Conservation (phyloP, 1,140 invertebrate species). For the Anoplophora glabripennis region DNA sequence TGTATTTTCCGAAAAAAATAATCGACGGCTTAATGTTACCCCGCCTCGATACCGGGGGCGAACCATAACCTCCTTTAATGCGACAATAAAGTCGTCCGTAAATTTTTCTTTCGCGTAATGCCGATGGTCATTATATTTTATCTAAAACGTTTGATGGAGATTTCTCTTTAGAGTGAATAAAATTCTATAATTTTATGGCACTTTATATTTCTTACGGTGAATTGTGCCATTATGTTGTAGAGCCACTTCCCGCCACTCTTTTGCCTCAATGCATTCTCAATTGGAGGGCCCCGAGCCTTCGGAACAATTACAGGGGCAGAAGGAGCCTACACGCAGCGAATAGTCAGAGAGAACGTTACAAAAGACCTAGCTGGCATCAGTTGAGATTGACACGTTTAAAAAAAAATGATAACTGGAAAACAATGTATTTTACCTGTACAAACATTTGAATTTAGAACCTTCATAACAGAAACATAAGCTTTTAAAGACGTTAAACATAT, state of each 20-base stretch:
- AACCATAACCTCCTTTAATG: constrained; percentile 34
- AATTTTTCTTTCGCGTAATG: constrained; percentile 35
- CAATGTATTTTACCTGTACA: too few relatives aligned
- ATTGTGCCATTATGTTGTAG: constrained; percentile 42
- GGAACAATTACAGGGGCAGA: constrained; percentile 26
- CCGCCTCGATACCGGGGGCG: background rate
- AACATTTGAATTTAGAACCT: too few relatives aligned
- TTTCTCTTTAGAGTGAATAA: constrained; percentile 41
- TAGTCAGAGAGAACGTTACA: too few relatives aligned
- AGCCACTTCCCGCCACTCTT: constrained; percentile 32
- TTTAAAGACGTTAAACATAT: too few relatives aligned
- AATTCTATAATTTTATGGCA: constrained; percentile 47
- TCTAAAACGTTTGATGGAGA: constrained; percentile 42
- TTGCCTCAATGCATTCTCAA: constrained; percentile 23
- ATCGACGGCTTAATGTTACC: too few relatives aligned
- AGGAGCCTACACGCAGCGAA: too few relatives aligned
- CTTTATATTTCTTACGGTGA: constrained; percentile 43
- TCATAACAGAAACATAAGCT: too few relatives aligned
- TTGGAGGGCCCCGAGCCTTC: constrained; percentile 16
- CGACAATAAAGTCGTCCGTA: constrained; percentile 30
- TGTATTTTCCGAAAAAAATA: too few relatives aligned
- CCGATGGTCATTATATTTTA: constrained; percentile 41
- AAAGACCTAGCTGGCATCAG: too few relatives aligned
- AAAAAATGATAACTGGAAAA: too few relatives aligned
- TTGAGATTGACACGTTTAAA: too few relatives aligned